Evolutionary conservation across 2,113 vertebrate genomes (phyloP), one percentile per base, ranked within the genome.

Genomic region (Anser cygnoides): DNA sequence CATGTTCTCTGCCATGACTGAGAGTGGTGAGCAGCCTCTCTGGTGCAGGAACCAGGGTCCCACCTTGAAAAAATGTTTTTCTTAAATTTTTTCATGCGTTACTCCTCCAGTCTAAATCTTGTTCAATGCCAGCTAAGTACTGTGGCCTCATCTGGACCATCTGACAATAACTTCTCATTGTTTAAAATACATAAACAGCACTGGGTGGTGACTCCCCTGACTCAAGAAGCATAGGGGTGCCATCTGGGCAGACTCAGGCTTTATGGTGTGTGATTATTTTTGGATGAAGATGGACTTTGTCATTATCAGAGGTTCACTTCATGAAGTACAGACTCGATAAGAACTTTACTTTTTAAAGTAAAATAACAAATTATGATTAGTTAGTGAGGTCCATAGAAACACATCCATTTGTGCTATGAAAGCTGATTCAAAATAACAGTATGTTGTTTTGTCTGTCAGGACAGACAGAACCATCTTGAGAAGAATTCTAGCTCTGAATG

Each of bases 1-100:
- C 46, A 22, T 49, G 46, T 21, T 49, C 1, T 0, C 11, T 70
- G 49, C 35, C 8, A 1, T 6, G 11, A n/a, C 35, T 46, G 73
- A 58, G 41, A 59, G 35, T 13, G 52, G 33, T 14, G 28, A 87
- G 22, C 17, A 81, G 17, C 19, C 14, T 25, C 1, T 1, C 9
- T 61, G 63, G 7, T 55, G 61, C 15, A 81, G 63, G 9, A 74
- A 7, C 33, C 4, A 19, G 4, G 18, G 10, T 57, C 35, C 25
- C 25, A 57, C 7, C 33, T 74, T 41, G 10, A 68, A 25, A 26
- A 81, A 73, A 86, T 59, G 6, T 29, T 21, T 49, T 49, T 49
- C 46, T 49, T 21, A 20, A 49, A 11, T 3, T 74, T 41, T 54
- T 63, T 91, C 22, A 26, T 2, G 1, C 13, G 8, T 59, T 72